Evolutionary conservation across 2,888 invertebrate species (phyloP).

Genomic region (Caenorhabditis doughertyi): DNA sequence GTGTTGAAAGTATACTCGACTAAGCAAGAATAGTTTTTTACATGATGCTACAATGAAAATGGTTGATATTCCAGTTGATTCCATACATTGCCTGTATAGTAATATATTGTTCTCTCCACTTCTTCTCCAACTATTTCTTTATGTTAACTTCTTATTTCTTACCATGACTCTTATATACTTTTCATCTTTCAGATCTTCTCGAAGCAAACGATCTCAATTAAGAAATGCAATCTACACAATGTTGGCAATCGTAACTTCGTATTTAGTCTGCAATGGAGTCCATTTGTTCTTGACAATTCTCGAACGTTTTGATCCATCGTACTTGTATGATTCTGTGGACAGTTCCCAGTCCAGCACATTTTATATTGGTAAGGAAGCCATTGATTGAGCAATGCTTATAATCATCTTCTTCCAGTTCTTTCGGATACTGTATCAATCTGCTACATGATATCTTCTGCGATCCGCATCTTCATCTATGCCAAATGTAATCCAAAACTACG

Average conservation of each 20-base stretch:
- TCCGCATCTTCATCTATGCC: slow-evolving; percentile 74
- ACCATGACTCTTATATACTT: neutral
- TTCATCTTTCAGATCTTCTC: slow-evolving; percentile 66
- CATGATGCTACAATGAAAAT: no score
- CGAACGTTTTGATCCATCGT: slow-evolving; percentile 62
- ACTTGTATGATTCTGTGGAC: slow-evolving; percentile 69
- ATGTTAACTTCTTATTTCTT: neutral
- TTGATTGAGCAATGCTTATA: neutral
- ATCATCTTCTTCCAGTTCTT: slow-evolving; percentile 51
- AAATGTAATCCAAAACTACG: slow-evolving; percentile 76
- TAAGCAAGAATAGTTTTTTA: no score
- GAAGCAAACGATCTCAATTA: slow-evolving; percentile 70
- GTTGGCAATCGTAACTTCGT: slow-evolving; percentile 74
- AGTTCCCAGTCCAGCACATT: slow-evolving; percentile 68
- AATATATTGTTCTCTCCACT: neutral
- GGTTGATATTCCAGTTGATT: no score
- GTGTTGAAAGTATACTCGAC: no score
- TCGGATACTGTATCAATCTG: slow-evolving; percentile 75
- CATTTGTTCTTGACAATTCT: slow-evolving; percentile 71
- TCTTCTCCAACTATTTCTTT: neutral
- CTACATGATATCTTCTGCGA: slow-evolving; percentile 74
- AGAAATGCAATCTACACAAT: slow-evolving; percentile 76
- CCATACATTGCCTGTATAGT: no score
- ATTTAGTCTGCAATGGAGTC: slow-evolving; percentile 74
- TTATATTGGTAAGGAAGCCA: slow-evolving; percentile 62